A percentile compares a stretch with the other conserved stretches of the same genome.
These are phyloP conservation scores for Drosophila sproati DNA, from an alignment of 1,140 invertebrate genomes.

Conservation along the genomic window DNA sequence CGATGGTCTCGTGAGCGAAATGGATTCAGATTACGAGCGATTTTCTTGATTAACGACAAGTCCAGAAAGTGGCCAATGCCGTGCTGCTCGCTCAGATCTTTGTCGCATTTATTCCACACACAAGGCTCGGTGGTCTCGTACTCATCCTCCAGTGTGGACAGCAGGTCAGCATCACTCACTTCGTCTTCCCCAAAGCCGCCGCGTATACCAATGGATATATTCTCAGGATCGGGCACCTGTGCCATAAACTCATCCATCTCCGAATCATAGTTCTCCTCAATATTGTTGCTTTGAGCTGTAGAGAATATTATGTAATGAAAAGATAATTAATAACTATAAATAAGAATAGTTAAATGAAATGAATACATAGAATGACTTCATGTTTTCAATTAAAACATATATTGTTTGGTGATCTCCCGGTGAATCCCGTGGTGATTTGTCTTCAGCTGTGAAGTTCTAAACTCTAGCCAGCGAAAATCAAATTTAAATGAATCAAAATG, in stretches of 20 bases:
- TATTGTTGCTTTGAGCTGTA: slow-evolving; percentile 36
- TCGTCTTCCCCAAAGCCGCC: slow-evolving; percentile 48
- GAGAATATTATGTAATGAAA: not conserved
- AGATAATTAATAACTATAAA: no score
- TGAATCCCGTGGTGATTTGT: no score
- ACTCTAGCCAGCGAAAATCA: no score
- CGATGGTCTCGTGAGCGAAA: slow-evolving; percentile 48
- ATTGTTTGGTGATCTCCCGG: no score
- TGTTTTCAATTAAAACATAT: no score
- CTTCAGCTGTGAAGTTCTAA: no score
- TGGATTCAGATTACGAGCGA: slow-evolving; percentile 69
- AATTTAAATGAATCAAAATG: no score
- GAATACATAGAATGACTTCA: no score
- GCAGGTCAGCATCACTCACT: slow-evolving; percentile 49
- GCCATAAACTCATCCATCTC: slow-evolving; percentile 70
- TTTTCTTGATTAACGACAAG: slow-evolving; percentile 68
- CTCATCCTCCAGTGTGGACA: slow-evolving; percentile 58
- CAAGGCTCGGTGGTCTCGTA: slow-evolving; percentile 52
- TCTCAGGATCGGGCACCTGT: slow-evolving; percentile 39
- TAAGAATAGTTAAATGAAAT: no score
- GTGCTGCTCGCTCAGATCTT: slow-evolving; percentile 59
- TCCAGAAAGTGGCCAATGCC: slow-evolving; percentile 68
- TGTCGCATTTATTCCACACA: slow-evolving; percentile 73
- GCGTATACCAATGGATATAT: slow-evolving; percentile 34
- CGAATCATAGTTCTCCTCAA: slow-evolving; percentile 41